Conservation (phyloP, 2,113 vertebrate species). For the Calidris pygmaea region DNA sequence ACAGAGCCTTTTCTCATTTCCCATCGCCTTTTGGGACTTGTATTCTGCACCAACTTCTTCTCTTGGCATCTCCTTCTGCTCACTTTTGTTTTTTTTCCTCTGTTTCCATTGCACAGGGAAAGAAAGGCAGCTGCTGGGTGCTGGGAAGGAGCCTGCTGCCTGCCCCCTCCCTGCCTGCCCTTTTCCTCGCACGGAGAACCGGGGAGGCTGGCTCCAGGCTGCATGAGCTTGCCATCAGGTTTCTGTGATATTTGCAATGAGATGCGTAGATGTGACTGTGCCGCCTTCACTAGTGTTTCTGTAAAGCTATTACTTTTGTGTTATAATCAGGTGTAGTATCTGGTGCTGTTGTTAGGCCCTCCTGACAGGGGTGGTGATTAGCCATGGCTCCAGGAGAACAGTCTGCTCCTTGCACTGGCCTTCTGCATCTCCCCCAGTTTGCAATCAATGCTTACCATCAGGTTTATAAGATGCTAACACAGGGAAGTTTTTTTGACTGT, state of each 20-base stretch:
- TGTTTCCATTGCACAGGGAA: not conserved
- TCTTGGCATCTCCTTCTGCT: not conserved
- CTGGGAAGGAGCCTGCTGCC: not conserved
- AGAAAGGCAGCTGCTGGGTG: not conserved
- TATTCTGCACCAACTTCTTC: not conserved
- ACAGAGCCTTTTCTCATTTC: conserved; percentile 20
- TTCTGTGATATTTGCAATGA: not conserved
- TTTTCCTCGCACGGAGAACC: not conserved
- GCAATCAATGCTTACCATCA: not conserved
- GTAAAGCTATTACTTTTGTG: not conserved
- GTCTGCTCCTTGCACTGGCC: not conserved
- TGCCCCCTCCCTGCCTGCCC: not conserved
- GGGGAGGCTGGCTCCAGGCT: rapidly evolving
- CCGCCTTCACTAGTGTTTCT: not conserved
- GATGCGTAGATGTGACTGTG: not conserved
- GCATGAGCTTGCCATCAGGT: not conserved
- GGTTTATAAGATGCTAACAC: not conserved
- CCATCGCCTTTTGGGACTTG: not conserved
- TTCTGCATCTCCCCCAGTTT: not conserved
- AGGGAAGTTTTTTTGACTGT: not conserved
- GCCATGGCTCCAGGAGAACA: rapidly evolving
- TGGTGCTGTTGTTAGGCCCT: not conserved
- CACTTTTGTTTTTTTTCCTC: not conserved
- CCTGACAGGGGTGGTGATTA: not conserved
- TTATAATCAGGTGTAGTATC: not conserved